Evolutionary conservation across 2,797 vertebrate genomes (phyloP).

Genomic region (Danio choprae): DNA sequence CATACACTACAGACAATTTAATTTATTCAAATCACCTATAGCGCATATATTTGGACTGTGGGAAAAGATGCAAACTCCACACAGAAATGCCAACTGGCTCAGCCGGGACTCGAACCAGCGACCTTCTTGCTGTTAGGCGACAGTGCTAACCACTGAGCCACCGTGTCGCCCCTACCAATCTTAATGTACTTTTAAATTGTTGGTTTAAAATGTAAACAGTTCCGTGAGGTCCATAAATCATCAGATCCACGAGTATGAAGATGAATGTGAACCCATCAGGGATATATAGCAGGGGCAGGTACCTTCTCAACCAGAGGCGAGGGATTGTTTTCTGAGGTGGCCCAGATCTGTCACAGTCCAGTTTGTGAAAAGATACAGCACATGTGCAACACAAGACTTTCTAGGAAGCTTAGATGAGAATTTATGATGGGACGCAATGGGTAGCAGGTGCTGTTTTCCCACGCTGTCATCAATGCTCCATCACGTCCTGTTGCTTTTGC

Average conservation of each 20-base stretch:
- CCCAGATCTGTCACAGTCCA: constrained; percentile 1
- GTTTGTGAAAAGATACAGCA: constrained; percentile 13
- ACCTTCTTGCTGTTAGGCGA: too few relatives aligned
- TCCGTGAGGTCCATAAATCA: too few relatives aligned
- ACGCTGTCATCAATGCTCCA: constrained; percentile 4
- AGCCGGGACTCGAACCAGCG: too few relatives aligned
- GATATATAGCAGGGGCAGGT: background rate
- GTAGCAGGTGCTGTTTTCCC: constrained; percentile 30
- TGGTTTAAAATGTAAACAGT: too few relatives aligned
- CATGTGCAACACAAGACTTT: constrained; percentile 1
- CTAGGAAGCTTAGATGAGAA: background rate
- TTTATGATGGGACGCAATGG: constrained; percentile 11
- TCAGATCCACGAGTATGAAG: background rate
- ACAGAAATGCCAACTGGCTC: too few relatives aligned
- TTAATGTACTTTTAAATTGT: too few relatives aligned
- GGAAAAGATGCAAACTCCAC: too few relatives aligned
- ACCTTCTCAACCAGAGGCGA: background rate
- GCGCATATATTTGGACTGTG: too few relatives aligned
- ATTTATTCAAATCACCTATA: too few relatives aligned
- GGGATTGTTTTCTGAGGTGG: background rate
- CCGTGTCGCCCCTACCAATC: too few relatives aligned
- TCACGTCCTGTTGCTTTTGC: background rate
- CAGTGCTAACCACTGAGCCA: too few relatives aligned
- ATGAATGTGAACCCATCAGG: background rate
- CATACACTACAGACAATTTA: too few relatives aligned